Evolutionary conservation across 1,140 invertebrate species (phyloP), one percentile per base, ranked within the genome.

Genomic region (Phocides pigmalion): DNA sequence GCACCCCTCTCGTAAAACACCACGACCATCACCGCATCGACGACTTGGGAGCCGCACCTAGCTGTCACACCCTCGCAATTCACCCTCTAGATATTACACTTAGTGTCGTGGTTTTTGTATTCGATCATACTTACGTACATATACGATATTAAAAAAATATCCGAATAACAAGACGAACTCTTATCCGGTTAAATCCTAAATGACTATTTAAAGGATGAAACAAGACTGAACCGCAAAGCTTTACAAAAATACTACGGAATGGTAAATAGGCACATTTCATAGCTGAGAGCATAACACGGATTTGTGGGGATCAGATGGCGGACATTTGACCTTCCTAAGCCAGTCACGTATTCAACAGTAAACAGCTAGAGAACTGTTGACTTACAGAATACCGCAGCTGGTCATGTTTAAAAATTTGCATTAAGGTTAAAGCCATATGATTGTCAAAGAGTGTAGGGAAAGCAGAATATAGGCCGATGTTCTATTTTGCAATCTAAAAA

Each of bases 1-100:
- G 79, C 89, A 81, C 89, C 88, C 86, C 76, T 76, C 66, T 83
- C 85, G 82, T 90, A 90, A 90, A 90, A 82, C 81, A 83, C 79
- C 78, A 80, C 75, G 68, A 76, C 71, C 82, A 84, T 81, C 81
- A 76, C 80, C 76, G 76, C 80, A 75, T 70, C 70, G 78, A 76
- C 81, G 79, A 79, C 78, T 77, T 59, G 73, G 64, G 53, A 70
- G 79, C 82, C 88, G 72, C 87, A 88, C 88, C 88, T 85, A 76
- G 76, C 71, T 79, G 77, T 82, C 79, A 76, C 75, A 74, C 81
- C 82, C 76, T 75, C 58, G 71, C 76, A 72, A 72, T 67, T 81
- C 68, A 78, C 79, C 79, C 79, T 67, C 63, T 20, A 37, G 62
- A 63, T 53, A 63, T 59, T 39, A 62, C 46, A 66, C 41, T 46